These are phyloP conservation scores for Halcyon leucocephala DNA, from an alignment of 2,797 vertebrate species.

Conservation along the genomic window DNA sequence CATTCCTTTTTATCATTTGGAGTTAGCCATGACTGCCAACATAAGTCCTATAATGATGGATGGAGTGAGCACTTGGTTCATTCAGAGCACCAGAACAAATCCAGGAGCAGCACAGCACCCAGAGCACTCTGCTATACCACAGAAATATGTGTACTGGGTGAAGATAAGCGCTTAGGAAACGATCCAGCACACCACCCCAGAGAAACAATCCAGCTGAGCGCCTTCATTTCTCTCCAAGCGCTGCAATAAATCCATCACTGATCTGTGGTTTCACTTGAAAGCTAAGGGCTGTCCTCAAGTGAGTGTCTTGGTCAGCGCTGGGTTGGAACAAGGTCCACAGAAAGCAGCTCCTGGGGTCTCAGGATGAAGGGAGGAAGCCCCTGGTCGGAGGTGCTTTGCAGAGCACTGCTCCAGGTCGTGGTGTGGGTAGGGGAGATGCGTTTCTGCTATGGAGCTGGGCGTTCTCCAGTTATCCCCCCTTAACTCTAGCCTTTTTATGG, in stretches of 20 bases:
- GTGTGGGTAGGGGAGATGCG: background rate
- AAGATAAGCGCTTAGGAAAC: background rate
- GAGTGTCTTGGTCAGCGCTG: fast-evolving
- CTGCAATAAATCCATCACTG: background rate
- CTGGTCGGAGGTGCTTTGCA: background rate
- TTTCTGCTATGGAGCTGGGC: background rate
- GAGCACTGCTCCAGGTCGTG: background rate
- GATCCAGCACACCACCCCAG: background rate
- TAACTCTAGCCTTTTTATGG: background rate
- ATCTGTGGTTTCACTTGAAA: background rate
- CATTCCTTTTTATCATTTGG: background rate
- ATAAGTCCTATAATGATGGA: background rate
- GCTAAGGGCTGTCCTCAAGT: background rate
- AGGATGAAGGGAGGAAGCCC: background rate
- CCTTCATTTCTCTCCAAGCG: background rate
- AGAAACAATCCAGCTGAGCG: background rate
- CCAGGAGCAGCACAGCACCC: background rate
- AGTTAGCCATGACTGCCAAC: background rate
- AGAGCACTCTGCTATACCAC: background rate
- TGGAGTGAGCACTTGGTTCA: background rate
- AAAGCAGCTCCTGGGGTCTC: background rate
- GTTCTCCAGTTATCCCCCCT: background rate
- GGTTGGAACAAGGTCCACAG: background rate
- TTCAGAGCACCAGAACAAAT: background rate
- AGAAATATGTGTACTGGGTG: background rate